phyloP scores from a whole-genome alignment of 2,113 vertebrate genomes.

The Corythaixoides concolor region DNA sequence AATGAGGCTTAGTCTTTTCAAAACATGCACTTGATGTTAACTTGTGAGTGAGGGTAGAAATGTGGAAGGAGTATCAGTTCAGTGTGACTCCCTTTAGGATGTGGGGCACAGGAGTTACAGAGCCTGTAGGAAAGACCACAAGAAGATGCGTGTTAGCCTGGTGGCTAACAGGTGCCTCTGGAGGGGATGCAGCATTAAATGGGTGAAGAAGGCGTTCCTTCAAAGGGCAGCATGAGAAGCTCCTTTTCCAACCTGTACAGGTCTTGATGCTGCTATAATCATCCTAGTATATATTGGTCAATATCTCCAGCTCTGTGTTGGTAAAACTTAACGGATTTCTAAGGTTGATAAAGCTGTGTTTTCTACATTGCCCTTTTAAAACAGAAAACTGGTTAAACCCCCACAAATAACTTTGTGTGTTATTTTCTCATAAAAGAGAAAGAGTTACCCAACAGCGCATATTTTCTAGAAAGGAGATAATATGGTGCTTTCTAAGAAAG shows the following conservation, averaged over 20 bases:
- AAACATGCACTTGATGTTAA: neutral
- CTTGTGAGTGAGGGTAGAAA: neutral
- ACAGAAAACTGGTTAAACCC: neutral
- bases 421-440: neutral
- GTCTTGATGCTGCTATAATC: neutral
- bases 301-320: neutral
- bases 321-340: neutral
- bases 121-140: neutral
- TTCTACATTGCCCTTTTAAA: neutral
- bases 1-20: neutral
- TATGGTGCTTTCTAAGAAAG: neutral
- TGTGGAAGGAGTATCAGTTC: neutral
- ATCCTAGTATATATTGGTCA: neutral
- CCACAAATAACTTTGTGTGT: neutral
- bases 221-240: neutral
- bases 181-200: neutral
- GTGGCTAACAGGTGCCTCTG: neutral
- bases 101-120: neutral
- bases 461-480: neutral
- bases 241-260: neutral
- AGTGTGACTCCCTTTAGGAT: neutral
- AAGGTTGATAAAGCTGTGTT: neutral
- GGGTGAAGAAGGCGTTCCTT: neutral
- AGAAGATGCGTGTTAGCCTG: neutral
- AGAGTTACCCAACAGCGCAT: neutral